Evolutionary conservation across 2,797 vertebrate genomes (phyloP), one percentile per base, ranked within the genome.

Genomic region (Sebastes baramenuke): DNA sequence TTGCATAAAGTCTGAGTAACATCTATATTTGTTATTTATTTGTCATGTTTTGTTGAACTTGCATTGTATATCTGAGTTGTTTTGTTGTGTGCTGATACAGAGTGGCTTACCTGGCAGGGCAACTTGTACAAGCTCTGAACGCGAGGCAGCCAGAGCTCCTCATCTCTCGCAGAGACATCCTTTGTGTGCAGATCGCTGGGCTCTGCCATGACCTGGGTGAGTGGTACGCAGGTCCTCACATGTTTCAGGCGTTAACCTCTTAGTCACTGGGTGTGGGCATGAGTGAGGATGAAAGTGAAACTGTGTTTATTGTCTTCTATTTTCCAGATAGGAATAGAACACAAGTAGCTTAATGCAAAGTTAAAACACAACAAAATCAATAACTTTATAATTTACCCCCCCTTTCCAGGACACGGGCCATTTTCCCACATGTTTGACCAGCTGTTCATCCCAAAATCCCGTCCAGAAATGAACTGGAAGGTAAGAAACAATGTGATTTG

Each of bases 351-450:
- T 27, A 52, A 10, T 8, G 22, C 6, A 68, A 62, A 60, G 12
- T 55, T 72, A 5, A n/a, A 8, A 8, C 22, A 62, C 16, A 12
- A 4, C 1, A 42, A 22, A 27, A 27, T 67, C 2, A 20, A 30
- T 56, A 22, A 22, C 3, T 13, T 24, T 8, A 30, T 42, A n/a
- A 8, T 59, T 2, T 30, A 12, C 4, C 88, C 87, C 89, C 90
- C 18, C 81, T 85, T 88, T 95, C 73, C 91, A 99, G 98, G 98
- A 93, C 98, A 99, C 54, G 98, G 98, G 1, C 98, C 98, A 3
- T 99, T 99, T 92, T 99, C 97, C 66, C 98, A 99, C 76, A 96
- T 99, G 97, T 99, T 97, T 89, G 98, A 99, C 89, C 94, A 95
- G 89, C 95, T 94, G 88, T 99, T 99, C 91, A 96, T 99, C 83